Evolutionary conservation across 2,113 vertebrate species (phyloP).

Genomic region (Galbula dea): DNA sequence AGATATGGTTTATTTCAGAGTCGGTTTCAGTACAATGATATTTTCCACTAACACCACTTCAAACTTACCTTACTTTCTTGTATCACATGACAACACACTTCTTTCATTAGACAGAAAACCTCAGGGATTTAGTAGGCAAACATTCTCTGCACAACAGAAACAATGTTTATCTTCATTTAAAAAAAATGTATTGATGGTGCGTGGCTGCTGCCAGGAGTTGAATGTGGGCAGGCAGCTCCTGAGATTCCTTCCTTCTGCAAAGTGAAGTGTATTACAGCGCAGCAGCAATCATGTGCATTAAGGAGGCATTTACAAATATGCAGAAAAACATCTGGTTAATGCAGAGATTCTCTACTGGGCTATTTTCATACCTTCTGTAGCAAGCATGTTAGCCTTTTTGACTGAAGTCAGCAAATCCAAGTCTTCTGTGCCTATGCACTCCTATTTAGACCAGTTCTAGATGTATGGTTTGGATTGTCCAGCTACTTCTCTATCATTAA

Average conservation of each 20-base stretch:
- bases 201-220: background rate
- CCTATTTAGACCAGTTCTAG: background rate
- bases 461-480: background rate
- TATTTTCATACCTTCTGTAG: background rate
- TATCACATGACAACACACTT: background rate
- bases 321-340: background rate
- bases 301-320: background rate
- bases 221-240: background rate
- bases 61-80: background rate
- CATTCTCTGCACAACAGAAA: background rate
- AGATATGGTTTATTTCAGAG: slow-evolving; percentile 19
- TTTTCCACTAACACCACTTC: slow-evolving; percentile 7
- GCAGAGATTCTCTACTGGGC: background rate
- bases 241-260: background rate
- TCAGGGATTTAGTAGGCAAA: background rate
- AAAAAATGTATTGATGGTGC: accelerated
- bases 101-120: slow-evolving; percentile 28
- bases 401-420: background rate
- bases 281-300: background rate
- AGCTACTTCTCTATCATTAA: background rate
- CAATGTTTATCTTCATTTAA: background rate
- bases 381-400: accelerated
- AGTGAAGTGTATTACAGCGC: background rate
- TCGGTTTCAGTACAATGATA: background rate
- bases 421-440: background rate